phyloP scores from a whole-genome alignment of 2,797 vertebrate genomes.

The Arvicola amphibius region DNA sequence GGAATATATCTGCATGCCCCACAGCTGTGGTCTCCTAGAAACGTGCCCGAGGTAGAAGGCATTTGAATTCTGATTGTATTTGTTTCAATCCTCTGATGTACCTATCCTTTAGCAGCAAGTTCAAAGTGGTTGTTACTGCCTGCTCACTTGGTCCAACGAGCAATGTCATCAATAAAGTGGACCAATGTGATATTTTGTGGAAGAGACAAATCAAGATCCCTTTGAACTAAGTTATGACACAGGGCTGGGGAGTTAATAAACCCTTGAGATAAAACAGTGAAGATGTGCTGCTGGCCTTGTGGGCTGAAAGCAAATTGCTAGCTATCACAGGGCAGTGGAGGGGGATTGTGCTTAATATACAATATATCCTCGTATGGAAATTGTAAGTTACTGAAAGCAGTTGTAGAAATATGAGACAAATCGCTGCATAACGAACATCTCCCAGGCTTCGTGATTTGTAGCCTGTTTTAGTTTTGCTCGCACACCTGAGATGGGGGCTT shows the following conservation, averaged over 20 bases:
- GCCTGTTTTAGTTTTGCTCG: background rate
- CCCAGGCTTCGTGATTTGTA: background rate
- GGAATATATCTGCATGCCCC: background rate
- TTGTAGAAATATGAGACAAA: conserved; percentile 2
- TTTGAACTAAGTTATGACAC: background rate
- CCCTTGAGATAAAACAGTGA: background rate
- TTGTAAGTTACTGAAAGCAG: background rate
- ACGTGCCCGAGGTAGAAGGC: background rate
- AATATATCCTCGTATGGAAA: background rate
- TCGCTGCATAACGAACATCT: background rate
- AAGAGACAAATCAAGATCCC: background rate
- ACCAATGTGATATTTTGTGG: background rate
- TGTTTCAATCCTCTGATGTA: background rate
- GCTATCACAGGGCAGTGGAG: too few relatives aligned
- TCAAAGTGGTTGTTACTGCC: too few relatives aligned
- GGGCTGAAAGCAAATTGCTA: background rate
- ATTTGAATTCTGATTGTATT: background rate
- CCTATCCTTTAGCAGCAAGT: too few relatives aligned
- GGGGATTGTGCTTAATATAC: background rate
- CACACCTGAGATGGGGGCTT: background rate
- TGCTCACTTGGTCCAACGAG: background rate
- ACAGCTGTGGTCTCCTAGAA: background rate
- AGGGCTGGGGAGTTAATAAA: too few relatives aligned
- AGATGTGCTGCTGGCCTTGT: background rate
- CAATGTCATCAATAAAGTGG: background rate